Evolutionary conservation across 2,797 vertebrate genomes (phyloP), one percentile per base, ranked within the genome.

Genomic region (Tragelaphus eurycerus): DNA sequence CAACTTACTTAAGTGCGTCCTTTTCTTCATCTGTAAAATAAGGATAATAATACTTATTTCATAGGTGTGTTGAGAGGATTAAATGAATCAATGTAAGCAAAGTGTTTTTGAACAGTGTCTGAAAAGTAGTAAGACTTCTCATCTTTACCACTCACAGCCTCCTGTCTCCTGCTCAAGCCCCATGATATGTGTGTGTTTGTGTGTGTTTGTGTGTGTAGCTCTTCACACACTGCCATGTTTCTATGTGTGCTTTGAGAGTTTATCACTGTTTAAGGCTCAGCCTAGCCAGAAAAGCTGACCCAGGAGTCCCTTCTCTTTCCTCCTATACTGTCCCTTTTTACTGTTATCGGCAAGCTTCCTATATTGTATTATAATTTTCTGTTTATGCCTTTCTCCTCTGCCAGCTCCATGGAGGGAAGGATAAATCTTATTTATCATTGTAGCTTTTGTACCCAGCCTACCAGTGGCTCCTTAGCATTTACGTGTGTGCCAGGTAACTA

Each of bases 51-150:
- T 31, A 48, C 9, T 25, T 25, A 29, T n/a, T 54, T 79, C 12
- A 29, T 14, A 67, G 60, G 25, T 38, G 50, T 57, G 3, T 78
- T 57, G 91, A 43, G 29, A 84, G 4, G 34, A n/a, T 46, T 78
- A 5, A 9, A 34, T 38, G 34, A 46, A 23, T 78, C 43, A 6
- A 1, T 5, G 8, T 0, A 23, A 15, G 15, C 4, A n/a, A 46
- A 57, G 48, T 17, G 12, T 67, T 78, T 84, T n/a, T 1, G 2
- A 57, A 67, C 21, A 21, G 59, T 3, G 16, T 13, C 23, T 23
- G 92, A 64, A 31, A 62, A 54, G 46, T 16, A 38, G 29, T 3
- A 9, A 46, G 52, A 5, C 3, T 62, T 64, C 67, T 59, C 29
- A 9, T n/a, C 46, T 13, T 12, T 12, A 2, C 13, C 55, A 14